Percentiles rank a stretch among this genome's conserved stretches.
These are phyloP conservation scores for Spheniscus humboldti DNA, from an alignment of 2,797 vertebrate genomes.

Conservation along the genomic window DNA sequence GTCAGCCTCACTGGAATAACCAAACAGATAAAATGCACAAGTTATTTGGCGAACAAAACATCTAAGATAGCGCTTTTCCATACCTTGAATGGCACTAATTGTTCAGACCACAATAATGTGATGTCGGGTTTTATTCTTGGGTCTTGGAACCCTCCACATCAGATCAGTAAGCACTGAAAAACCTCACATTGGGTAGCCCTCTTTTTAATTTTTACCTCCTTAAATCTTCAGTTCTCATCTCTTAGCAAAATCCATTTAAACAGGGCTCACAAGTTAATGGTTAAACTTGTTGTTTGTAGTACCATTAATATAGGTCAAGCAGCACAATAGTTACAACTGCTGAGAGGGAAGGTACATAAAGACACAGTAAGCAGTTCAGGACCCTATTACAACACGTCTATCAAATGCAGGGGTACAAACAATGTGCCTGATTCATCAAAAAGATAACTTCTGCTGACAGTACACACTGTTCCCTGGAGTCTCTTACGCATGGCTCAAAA, in stretches of 20 bases:
- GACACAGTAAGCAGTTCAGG: constrained; percentile 74
- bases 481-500: constrained; percentile 50
- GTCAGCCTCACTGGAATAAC: neutral
- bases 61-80: neutral
- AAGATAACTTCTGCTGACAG: constrained; percentile 54
- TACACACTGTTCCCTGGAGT: constrained; percentile 47
- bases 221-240: constrained; percentile 52
- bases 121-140: neutral
- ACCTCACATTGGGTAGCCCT: neutral
- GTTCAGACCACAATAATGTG: neutral
- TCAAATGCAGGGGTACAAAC: constrained; percentile 71
- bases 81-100: neutral
- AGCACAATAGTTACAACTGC: constrained; percentile 76
- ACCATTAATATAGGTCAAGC: constrained; percentile 80
- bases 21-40: neutral
- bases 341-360: constrained; percentile 80
- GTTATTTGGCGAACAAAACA: neutral
- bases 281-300: constrained; percentile 89
- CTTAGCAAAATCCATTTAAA: constrained; percentile 77
- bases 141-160: neutral
- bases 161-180: neutral
- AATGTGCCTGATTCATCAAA: constrained; percentile 73
- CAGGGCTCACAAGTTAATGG: constrained; percentile 86
- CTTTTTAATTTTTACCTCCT: constrained; percentile 24
- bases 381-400: constrained; percentile 75